These are phyloP conservation scores for Plusia festucae DNA, from an alignment of 2,888 invertebrate species.

Conservation along the genomic window DNA sequence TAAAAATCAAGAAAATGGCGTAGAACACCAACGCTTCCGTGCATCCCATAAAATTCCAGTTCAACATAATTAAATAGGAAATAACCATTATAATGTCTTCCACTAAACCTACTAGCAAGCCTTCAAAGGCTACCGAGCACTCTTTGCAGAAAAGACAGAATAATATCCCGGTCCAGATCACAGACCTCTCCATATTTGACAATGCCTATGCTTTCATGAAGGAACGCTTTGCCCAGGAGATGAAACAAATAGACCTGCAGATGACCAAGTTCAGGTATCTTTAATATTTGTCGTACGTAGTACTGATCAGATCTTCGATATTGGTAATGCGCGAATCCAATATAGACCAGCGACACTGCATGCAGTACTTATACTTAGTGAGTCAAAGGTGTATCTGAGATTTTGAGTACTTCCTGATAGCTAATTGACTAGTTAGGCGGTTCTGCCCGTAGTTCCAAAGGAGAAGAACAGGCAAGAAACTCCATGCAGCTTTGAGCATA, in stretches of 20 bases:
- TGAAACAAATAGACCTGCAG: slow-evolving; percentile 71
- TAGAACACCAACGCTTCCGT: neutral
- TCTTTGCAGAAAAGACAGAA: slow-evolving; percentile 49
- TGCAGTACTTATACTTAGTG: too few species aligned
- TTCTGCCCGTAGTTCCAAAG: too few species aligned
- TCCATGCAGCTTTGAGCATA: too few species aligned
- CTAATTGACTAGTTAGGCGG: too few species aligned
- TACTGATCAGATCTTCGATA: too few species aligned
- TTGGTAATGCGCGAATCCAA: too few species aligned
- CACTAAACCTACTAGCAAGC: neutral
- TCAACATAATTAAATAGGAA: neutral
- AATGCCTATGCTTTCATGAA: slow-evolving; percentile 66
- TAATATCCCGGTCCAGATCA: slow-evolving; percentile 64
- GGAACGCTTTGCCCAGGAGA: slow-evolving; percentile 69
- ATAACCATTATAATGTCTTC: slow-evolving; percentile 23
- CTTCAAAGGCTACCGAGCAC: slow-evolving; percentile 18
- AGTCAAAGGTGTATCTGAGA: too few species aligned
- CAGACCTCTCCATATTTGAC: slow-evolving; percentile 67
- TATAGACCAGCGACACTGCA: too few species aligned
- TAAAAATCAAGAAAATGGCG: slow-evolving; percentile 1
- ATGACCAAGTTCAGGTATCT: slow-evolving; percentile 73
- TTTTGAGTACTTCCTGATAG: too few species aligned
- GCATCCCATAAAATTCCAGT: neutral
- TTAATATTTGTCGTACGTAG: too few species aligned
- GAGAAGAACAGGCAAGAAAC: too few species aligned